Evolutionary conservation across 2,888 invertebrate genomes (phyloP).

Genomic region (Sepiola atlantica): DNA sequence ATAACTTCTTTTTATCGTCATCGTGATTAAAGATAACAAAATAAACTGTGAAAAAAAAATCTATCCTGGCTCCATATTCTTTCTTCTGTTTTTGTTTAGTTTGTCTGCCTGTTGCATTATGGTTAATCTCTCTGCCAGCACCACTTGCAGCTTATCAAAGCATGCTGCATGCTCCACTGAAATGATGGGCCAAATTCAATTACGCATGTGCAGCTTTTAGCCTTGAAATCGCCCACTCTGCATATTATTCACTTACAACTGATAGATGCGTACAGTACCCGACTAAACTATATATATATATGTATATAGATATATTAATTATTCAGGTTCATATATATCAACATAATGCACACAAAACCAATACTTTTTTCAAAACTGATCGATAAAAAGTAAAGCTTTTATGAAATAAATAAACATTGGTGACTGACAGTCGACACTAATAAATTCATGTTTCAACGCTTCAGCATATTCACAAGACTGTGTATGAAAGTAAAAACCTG

Average conservation of each 20-base stretch:
- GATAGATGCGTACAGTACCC: not conserved
- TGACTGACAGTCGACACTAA: too few relatives aligned
- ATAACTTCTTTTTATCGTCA: not conserved
- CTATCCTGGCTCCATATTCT: not conserved
- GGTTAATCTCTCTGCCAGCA: conserved; percentile 11
- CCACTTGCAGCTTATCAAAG: not conserved
- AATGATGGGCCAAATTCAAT: conserved; percentile 10
- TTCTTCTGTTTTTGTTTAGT: not conserved
- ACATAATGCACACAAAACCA: too few relatives aligned
- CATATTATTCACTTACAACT: not conserved
- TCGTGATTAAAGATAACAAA: not conserved
- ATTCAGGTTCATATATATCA: too few relatives aligned
- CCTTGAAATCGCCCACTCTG: conserved; percentile 32
- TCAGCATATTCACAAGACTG: too few relatives aligned
- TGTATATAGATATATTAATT: too few relatives aligned
- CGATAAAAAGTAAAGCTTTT: too few relatives aligned
- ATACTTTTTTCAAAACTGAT: too few relatives aligned
- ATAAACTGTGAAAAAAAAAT: not conserved
- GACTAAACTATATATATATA: too few relatives aligned
- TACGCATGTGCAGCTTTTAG: not conserved
- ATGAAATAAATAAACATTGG: too few relatives aligned
- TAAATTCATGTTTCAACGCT: too few relatives aligned
- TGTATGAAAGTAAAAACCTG: too few relatives aligned
- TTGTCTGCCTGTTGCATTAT: conserved; percentile 20
- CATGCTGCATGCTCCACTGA: not conserved